Conservation (phyloP, 2,113 vertebrate species). For the Oncorhynchus keta region DNA sequence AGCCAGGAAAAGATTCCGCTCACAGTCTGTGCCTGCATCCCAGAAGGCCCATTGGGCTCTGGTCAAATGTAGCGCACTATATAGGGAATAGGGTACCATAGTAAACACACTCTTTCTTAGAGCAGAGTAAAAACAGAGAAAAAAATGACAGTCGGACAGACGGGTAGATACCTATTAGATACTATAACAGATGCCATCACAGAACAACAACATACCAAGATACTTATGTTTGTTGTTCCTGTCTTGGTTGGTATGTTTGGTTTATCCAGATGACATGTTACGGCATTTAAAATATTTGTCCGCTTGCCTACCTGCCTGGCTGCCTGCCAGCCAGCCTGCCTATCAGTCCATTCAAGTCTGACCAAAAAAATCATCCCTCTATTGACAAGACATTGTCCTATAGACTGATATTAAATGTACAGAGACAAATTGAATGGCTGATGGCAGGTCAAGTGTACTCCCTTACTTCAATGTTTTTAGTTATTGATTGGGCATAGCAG, state of each 20-base stretch:
- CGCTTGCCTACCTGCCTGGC: not conserved
- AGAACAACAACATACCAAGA: not conserved
- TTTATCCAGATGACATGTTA: not conserved
- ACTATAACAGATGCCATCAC: not conserved
- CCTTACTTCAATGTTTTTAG: slow-evolving; percentile 37
- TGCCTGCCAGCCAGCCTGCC: no score
- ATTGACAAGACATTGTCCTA: not conserved
- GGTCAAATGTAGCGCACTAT: no score
- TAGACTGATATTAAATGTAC: slow-evolving; percentile 4
- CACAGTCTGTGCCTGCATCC: no score
- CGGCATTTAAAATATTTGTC: not conserved
- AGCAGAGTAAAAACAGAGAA: no score
- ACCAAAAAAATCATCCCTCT: not conserved
- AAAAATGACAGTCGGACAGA: not conserved
- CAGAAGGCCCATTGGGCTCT: no score
- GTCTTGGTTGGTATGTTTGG: not conserved
- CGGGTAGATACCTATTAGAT: not conserved
- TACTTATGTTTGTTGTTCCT: not conserved
- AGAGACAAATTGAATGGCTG: slow-evolving; percentile 38
- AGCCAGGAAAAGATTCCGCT: no score
- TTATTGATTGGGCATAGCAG: slow-evolving; percentile 37
- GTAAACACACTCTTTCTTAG: no score
- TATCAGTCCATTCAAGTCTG: no score
- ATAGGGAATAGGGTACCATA: no score
- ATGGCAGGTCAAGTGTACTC: slow-evolving; percentile 34